A percentile compares a stretch with the other conserved stretches of the same genome.
phyloP scores from a whole-genome alignment of 2,113 vertebrate genomes.

The Pomatorhinus ruficollis region DNA sequence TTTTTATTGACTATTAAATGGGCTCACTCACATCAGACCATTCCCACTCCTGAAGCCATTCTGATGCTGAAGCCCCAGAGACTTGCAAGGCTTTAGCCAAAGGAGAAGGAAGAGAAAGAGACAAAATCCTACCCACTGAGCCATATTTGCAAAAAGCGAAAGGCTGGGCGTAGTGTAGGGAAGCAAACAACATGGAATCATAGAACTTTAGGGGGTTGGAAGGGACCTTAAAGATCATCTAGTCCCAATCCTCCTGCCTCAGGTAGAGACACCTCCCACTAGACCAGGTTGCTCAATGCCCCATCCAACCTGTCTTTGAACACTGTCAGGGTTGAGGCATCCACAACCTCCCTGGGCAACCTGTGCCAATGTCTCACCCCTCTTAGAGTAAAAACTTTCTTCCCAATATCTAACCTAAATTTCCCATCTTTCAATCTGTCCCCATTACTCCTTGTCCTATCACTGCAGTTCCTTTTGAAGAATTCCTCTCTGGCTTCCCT shows the following conservation, averaged over 20 bases:
- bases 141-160: not conserved
- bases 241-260: not conserved
- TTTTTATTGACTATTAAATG: not conserved
- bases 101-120: not conserved
- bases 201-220: not conserved
- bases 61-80: not conserved
- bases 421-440: not conserved
- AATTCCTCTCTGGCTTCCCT: not conserved
- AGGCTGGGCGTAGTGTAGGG: accelerated
- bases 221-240: not conserved
- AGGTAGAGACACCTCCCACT: not conserved
- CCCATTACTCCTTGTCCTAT: not conserved
- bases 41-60: not conserved
- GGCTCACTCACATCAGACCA: accelerated
- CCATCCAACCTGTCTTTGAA: not conserved
- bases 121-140: not conserved
- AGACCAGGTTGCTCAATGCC: not conserved
- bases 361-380: not conserved
- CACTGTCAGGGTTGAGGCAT: not conserved
- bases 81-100: not conserved
- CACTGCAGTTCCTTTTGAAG: not conserved
- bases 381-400: not conserved
- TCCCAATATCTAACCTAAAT: not conserved
- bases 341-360: not conserved
- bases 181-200: not conserved